Percentiles rank a stretch among this genome's conserved stretches.
Conservation (phyloP, 2,797 vertebrate species). For the Eleutherodactylus coqui region DNA sequence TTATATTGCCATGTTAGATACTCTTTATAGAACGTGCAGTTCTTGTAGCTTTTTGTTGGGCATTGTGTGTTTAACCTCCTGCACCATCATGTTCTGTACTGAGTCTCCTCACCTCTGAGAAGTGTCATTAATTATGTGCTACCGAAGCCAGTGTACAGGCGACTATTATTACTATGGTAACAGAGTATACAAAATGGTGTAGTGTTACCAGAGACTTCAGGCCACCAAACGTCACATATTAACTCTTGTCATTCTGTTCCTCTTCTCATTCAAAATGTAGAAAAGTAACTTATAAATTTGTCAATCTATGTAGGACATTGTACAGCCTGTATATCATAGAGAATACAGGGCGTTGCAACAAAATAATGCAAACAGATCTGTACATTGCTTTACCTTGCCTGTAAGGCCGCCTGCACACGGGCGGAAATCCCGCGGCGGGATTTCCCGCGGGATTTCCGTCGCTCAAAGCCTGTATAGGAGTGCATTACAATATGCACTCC, state of each 20-base stretch:
- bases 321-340: neutral
- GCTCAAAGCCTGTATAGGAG: too few species aligned
- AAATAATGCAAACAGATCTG: too few species aligned
- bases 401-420: too few species aligned
- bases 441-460: too few species aligned
- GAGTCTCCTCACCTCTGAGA: neutral
- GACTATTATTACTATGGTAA: conserved; percentile 11
- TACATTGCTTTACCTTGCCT: neutral
- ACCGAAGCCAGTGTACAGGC: neutral
- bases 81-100: neutral
- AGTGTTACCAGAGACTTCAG: neutral
- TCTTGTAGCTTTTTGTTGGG: neutral
- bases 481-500: too few species aligned
- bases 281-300: neutral
- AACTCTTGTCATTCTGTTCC: neutral
- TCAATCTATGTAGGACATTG: neutral
- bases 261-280: neutral
- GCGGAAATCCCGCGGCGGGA: too few species aligned
- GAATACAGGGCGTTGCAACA: too few species aligned
- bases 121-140: conserved; percentile 27
- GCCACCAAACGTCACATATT: neutral
- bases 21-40: neutral
- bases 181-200: neutral
- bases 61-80: neutral
- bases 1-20: neutral